These are phyloP conservation scores for Bombus balteatus DNA, from an alignment of 1,140 invertebrate genomes.

Conservation along the genomic window DNA sequence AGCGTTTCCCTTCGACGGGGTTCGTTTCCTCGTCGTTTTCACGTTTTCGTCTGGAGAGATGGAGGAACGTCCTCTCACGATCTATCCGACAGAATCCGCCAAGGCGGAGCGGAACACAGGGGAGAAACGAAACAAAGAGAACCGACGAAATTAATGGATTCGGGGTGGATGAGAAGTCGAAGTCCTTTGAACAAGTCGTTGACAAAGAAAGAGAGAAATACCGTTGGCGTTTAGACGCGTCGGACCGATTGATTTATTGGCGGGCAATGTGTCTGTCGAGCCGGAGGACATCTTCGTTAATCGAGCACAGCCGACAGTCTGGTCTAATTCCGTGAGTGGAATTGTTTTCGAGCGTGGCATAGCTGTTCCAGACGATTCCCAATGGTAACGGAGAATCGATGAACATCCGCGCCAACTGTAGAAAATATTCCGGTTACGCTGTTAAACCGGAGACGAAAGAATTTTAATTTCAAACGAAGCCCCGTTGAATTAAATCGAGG, in stretches of 20 bases:
- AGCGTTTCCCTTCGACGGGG: not conserved
- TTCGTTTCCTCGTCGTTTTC: not conserved
- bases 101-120: too few relatives aligned
- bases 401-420: not conserved
- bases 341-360: not conserved
- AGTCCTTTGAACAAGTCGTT: not conserved
- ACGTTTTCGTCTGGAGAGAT: not conserved
- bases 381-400: not conserved
- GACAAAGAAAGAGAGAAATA: not conserved
- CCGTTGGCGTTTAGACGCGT: not conserved
- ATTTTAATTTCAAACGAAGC: not conserved
- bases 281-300: slow-evolving; percentile 29
- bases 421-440: not conserved
- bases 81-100: not conserved
- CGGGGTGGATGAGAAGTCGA: not conserved
- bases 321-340: slow-evolving; percentile 9
- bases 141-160: not conserved
- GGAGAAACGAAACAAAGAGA: not conserved
- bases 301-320: not conserved
- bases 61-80: too few relatives aligned
- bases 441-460: not conserved
- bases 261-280: not conserved
- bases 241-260: slow-evolving; percentile 28
- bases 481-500: not conserved
- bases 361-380: not conserved